A percentile compares a stretch with the other conserved stretches of the same genome.
These are phyloP conservation scores for Odocoileus hemionus DNA, from an alignment of 2,113 vertebrate species.

Conservation along the genomic window DNA sequence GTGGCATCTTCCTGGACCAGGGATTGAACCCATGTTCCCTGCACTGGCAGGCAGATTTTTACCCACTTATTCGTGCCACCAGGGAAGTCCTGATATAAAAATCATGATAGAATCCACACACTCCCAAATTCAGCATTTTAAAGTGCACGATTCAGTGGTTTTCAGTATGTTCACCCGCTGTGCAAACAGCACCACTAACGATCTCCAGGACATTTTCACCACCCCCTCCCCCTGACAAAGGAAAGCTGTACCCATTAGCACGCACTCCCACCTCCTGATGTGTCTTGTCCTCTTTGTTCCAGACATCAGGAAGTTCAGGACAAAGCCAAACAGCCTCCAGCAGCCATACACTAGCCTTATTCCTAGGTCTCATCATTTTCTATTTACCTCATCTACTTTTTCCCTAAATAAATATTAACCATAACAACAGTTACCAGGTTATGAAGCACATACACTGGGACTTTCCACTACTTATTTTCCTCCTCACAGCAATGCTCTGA, in stretches of 20 bases:
- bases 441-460: not conserved
- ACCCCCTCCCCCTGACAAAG: not conserved
- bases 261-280: not conserved
- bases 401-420: not conserved
- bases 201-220: not conserved
- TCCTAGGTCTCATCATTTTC: not conserved
- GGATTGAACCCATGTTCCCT: not conserved
- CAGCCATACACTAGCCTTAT: not conserved
- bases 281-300: not conserved
- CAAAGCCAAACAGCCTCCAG: not conserved
- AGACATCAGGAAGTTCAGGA: not conserved
- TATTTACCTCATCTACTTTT: not conserved
- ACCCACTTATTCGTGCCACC: not conserved
- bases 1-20: not conserved
- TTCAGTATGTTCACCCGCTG: not conserved
- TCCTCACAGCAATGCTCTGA: not conserved
- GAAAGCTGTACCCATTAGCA: not conserved
- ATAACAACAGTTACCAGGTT: not conserved
- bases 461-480: not conserved
- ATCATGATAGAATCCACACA: not conserved
- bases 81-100: not conserved
- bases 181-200: too few species aligned
- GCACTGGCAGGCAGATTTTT: not conserved
- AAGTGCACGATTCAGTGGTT: not conserved
- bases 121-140: not conserved